A percentile compares a stretch with the other conserved stretches of the same genome.
phyloP scores from a whole-genome alignment of 2,888 invertebrate species.

The Agonum fuliginosum region DNA sequence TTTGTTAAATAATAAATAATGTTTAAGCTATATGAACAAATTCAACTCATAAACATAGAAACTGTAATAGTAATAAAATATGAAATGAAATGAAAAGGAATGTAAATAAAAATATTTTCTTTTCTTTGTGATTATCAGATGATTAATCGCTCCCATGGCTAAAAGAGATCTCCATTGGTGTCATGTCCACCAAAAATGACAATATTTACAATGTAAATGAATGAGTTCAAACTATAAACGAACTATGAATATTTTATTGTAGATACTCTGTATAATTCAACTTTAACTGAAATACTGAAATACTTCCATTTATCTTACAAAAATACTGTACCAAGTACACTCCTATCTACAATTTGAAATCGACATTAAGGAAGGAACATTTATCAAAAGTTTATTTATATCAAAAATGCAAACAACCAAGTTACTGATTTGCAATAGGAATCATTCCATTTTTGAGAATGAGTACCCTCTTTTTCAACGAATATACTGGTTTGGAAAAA shows the following conservation, averaged over 20 bases:
- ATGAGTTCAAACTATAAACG: conserved; percentile 20
- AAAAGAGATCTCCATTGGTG: conserved; percentile 49
- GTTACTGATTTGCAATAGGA: not conserved
- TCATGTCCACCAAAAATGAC: conserved; percentile 51
- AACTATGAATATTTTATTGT: not conserved
- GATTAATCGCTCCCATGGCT: conserved; percentile 22
- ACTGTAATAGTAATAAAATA: not conserved
- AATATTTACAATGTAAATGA: conserved; percentile 31
- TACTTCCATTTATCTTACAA: conserved; percentile 28
- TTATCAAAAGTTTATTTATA: conserved; percentile 16
- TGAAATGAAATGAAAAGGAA: conserved; percentile 3
- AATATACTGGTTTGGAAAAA: conserved; percentile 10
- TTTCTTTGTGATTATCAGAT: conserved; percentile 14
- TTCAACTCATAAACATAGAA: too few species aligned
- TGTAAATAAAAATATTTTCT: not conserved
- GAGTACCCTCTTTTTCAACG: conserved; percentile 8
- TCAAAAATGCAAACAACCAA: conserved; percentile 31
- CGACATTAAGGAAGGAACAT: conserved; percentile 26
- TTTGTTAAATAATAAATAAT: not conserved
- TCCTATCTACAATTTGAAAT: conserved; percentile 37
- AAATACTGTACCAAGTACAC: conserved; percentile 29
- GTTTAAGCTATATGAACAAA: not conserved
- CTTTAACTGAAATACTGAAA: conserved; percentile 1
- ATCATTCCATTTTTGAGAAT: conserved; percentile 21
- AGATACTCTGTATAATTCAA: not conserved